Percentiles rank a stretch among this genome's conserved stretches.
Evolutionary conservation across 2,113 vertebrate species (phyloP).

Genomic region (Oryzias javanicus): DNA sequence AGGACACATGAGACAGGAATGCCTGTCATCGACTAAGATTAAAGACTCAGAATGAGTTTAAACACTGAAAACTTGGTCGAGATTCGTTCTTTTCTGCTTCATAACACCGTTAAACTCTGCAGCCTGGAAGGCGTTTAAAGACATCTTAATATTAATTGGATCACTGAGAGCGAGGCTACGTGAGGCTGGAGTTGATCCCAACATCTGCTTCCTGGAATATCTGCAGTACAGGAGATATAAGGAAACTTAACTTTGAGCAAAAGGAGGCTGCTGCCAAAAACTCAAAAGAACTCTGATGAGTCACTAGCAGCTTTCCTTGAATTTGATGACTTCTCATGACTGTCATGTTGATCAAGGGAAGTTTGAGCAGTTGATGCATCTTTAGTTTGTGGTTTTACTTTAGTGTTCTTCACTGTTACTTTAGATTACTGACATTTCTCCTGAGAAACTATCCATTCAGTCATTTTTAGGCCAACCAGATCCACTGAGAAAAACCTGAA

Average conservation of each 20-base stretch:
- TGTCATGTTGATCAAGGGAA: background rate
- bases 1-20: too few species aligned
- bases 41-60: too few species aligned
- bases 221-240: conserved; percentile 49
- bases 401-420: background rate
- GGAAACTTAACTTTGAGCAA: conserved; percentile 29
- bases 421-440: too few species aligned
- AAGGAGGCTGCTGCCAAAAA: conserved; percentile 2
- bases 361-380: background rate
- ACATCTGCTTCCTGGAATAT: conserved; percentile 52
- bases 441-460: too few species aligned
- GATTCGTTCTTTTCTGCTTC: background rate
- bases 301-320: background rate
- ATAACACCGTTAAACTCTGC: conserved; percentile 7
- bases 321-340: background rate
- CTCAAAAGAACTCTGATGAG: conserved; percentile 5
- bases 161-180: conserved; percentile 20
- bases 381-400: background rate
- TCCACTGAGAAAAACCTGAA: too few species aligned
- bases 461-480: too few species aligned
- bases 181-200: conserved; percentile 44
- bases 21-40: too few species aligned
- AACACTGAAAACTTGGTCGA: background rate
- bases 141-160: conserved; percentile 47
- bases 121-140: conserved; percentile 34